Conservation (phyloP, 1,140 invertebrate species). For the Drosophila melanica region DNA sequence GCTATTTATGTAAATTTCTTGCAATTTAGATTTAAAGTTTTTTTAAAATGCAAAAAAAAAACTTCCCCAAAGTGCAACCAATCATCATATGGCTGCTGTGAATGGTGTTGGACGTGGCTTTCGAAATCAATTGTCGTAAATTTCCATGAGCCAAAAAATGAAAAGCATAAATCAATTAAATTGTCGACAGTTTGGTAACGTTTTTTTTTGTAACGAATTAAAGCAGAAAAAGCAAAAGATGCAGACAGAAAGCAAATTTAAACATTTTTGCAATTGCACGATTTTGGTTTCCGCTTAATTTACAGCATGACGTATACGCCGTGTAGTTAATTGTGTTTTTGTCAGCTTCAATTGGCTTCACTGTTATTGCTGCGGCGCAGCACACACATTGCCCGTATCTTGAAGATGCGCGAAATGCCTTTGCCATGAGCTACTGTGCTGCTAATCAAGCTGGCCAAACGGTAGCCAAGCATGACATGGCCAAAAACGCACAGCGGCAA, state of each 20-base stretch:
- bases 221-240: conserved; percentile 33
- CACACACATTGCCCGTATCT: conserved; percentile 20
- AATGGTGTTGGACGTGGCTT: conserved; percentile 5
- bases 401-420: conserved; percentile 33
- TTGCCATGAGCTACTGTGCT: conserved; percentile 27
- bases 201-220: conserved; percentile 30
- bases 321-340: conserved; percentile 73
- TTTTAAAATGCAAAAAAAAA: too few species aligned
- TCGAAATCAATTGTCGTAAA: conserved; percentile 47
- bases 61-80: background rate
- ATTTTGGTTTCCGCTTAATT: conserved; percentile 68
- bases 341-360: conserved; percentile 64
- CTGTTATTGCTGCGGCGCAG: conserved; percentile 7
- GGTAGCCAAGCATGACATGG: conserved; percentile 61
- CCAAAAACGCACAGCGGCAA: conserved; percentile 44
- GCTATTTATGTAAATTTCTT: too few species aligned
- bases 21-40: too few species aligned
- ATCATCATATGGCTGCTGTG: conserved; percentile 5
- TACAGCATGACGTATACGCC: conserved; percentile 44
- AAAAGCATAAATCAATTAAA: conserved; percentile 73
- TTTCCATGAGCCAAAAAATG: conserved; percentile 28
- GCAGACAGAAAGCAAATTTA: conserved; percentile 42
- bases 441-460: conserved; percentile 57
- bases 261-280: conserved; percentile 65
- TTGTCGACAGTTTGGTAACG: conserved; percentile 72